Conservation (phyloP, 2,113 vertebrate genomes). For the Corythaixoides concolor region DNA sequence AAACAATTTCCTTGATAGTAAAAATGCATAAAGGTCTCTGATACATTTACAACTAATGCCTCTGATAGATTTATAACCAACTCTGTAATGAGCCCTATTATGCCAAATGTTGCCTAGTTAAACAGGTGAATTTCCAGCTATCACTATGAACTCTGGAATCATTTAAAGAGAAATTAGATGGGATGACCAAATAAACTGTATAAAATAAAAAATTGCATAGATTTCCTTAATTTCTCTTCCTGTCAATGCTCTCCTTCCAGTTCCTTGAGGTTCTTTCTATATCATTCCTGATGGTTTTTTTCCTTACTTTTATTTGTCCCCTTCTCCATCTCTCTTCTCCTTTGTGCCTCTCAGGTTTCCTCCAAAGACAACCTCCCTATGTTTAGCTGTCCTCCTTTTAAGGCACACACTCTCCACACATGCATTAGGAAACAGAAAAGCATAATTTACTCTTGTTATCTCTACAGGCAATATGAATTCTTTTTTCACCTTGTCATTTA, state of each 20-base stretch:
- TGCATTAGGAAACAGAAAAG: background rate
- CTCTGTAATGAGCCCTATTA: background rate
- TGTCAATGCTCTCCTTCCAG: background rate
- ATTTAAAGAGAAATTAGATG: background rate
- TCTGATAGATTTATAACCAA: background rate
- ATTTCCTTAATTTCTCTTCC: background rate
- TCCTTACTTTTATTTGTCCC: background rate
- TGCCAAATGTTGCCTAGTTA: background rate
- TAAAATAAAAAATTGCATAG: background rate
- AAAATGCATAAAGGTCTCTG: background rate
- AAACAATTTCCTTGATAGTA: background rate
- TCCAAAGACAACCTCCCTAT: background rate
- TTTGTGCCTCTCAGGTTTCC: background rate
- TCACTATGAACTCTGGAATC: background rate
- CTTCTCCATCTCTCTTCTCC: background rate
- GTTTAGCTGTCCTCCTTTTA: background rate
- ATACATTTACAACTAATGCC: background rate
- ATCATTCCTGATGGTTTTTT: background rate
- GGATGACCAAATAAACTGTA: background rate
- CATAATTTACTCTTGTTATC: background rate
- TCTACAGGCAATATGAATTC: background rate
- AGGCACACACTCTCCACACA: fast-evolving
- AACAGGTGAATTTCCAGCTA: background rate
- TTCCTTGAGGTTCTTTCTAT: background rate
- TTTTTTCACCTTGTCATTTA: background rate